These are phyloP conservation scores for Microctonus brassicae DNA, from an alignment of 2,888 invertebrate genomes.

Conservation along the genomic window DNA sequence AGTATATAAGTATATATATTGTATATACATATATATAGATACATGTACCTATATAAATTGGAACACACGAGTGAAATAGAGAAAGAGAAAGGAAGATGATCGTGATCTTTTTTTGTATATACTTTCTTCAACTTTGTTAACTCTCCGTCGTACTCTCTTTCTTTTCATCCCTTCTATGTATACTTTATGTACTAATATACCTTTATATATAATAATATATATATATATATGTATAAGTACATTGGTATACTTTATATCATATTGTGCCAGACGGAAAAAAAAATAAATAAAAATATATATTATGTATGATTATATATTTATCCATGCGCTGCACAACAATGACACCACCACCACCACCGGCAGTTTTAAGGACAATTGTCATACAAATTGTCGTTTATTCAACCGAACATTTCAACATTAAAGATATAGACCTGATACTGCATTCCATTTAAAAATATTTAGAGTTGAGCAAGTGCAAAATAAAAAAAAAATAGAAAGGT, in stretches of 20 bases:
- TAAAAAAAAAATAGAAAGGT: neutral
- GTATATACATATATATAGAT: too few species aligned
- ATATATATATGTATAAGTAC: neutral
- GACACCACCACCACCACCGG: conserved; percentile 46
- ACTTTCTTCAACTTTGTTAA: conserved; percentile 25
- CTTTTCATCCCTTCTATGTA: too few species aligned
- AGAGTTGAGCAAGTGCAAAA: conserved; percentile 5
- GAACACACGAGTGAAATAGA: neutral
- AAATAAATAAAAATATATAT: neutral
- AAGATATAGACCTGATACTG: neutral
- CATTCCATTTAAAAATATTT: conserved; percentile 1
- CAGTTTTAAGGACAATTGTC: conserved; percentile 57
- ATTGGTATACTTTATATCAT: neutral
- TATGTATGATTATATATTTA: too few species aligned
- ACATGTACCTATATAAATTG: neutral
- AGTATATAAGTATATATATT: too few species aligned
- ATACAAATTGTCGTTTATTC: conserved; percentile 65
- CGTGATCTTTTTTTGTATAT: conserved; percentile 24
- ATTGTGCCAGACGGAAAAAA: conserved; percentile 7
- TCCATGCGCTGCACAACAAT: conserved; percentile 52
- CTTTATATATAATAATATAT: neutral
- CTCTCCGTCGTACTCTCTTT: neutral
- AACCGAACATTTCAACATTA: conserved; percentile 32
- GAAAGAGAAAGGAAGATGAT: conserved; percentile 6
- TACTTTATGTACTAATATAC: too few species aligned